Evolutionary conservation across 2,888 invertebrate genomes (phyloP).

Genomic region (Ectobius pallidus): DNA sequence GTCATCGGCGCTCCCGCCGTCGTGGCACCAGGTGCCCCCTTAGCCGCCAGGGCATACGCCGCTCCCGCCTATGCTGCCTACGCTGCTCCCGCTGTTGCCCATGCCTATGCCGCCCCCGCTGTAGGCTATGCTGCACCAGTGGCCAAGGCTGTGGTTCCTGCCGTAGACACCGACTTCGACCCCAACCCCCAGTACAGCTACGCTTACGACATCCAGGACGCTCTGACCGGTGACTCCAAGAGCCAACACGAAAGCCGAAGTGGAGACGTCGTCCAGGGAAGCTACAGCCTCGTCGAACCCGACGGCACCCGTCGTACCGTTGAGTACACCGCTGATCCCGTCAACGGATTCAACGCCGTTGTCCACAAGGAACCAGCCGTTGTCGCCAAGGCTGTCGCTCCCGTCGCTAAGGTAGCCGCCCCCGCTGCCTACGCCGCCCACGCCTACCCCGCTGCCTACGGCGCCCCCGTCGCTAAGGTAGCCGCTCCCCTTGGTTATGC

Average conservation of each 20-base stretch:
- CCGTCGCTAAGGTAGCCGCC: slow-evolving; percentile 42
- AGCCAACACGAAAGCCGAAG: slow-evolving; percentile 42
- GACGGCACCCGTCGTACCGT: slow-evolving; percentile 44
- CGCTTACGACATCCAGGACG: slow-evolving; percentile 44
- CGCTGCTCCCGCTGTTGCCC: slow-evolving; percentile 30
- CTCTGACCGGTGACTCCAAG: slow-evolving; percentile 44
- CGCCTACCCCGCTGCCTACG: slow-evolving; percentile 39
- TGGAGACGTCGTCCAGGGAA: slow-evolving; percentile 44
- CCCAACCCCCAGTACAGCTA: slow-evolving; percentile 43
- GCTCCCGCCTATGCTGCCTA: slow-evolving; percentile 14
- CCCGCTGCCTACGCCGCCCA: slow-evolving; percentile 36
- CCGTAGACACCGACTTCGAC: slow-evolving; percentile 43
- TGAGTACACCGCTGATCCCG: slow-evolving; percentile 44
- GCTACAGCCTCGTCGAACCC: slow-evolving; percentile 44
- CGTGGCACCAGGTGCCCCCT: slow-evolving; percentile 34
- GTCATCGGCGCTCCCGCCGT: slow-evolving; percentile 30
- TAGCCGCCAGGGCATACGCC: slow-evolving; percentile 10
- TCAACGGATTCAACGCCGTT: slow-evolving; percentile 46
- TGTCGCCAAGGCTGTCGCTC: slow-evolving; percentile 43
- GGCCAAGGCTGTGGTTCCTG: slow-evolving; percentile 39
- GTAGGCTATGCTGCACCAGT: slow-evolving; percentile 38
- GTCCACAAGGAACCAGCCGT: slow-evolving; percentile 42
- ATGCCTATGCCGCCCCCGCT: slow-evolving; percentile 29
- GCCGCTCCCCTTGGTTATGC: slow-evolving; percentile 34
- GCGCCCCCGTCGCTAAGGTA: slow-evolving; percentile 37